Base-by-base conservation (phyloP, 2,113 vertebrate genomes). In the Anguilla japonica region DNA sequence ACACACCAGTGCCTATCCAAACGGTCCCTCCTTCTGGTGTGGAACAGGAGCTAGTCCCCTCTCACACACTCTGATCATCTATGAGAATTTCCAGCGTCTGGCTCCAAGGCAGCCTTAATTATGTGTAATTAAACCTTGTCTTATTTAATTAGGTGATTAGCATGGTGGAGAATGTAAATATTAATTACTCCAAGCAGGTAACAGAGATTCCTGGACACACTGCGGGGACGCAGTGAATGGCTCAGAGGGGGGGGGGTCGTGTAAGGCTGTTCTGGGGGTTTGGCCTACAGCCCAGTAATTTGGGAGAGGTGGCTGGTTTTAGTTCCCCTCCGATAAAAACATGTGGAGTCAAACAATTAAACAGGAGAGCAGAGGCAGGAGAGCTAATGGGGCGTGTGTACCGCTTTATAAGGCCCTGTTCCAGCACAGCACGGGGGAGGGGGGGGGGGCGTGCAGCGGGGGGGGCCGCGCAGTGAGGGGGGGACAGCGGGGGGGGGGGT, bases 71-170 rank as follows among this genome's bases (percentile, higher is more conserved):
- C 67, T 82, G 80, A 82, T 78, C 78, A 29, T 85, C 84, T 82
- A 79, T 26, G 34, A 84, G 71, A 81, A 71, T 82, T 56, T 88
- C 80, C 84, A 75, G 63, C 41, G 83, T 56, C 84, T 85, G 41
- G 84, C 83, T 88, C 60, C n/a, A 29, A 88, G 87, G 80, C 84
- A 85, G 50, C 53, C n/a, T 82, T 88, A 82, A 88, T 85, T 85
- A 88, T 85, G 63, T 85, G 79, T 46, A 85, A 88, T 88, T 88
- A 85, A 88, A 88, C 84, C 79, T 41, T 82, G 83, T 88, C 87
- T 88, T 85, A 40, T 79, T 85, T 88, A 88, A 88, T 85, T 88
- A 85, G 83, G 41, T 85, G 60, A 88, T 88, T 82, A 88, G 84
- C 87, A 85, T 81, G 79, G 83, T 56, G 84, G 16, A 78, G 63